Evolutionary conservation across 2,888 invertebrate species (phyloP).

Genomic region (Phaonia tiefii): DNA sequence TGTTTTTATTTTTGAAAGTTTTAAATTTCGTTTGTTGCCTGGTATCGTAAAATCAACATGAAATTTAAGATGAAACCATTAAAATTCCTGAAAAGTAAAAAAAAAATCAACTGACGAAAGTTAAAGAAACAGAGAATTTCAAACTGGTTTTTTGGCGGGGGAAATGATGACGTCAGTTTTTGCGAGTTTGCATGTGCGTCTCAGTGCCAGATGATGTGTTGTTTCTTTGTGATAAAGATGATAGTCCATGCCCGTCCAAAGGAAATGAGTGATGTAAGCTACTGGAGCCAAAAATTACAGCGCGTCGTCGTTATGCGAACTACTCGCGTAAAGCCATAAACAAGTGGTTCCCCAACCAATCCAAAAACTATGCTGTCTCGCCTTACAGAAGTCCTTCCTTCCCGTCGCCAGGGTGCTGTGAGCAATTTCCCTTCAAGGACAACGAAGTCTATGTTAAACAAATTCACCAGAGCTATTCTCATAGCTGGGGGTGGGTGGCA

Average conservation of each 20-base stretch:
- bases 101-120: neutral
- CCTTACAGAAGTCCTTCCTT: too few species aligned
- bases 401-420: too few species aligned
- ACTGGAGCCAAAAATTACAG: constrained; percentile 59
- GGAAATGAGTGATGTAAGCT: constrained; percentile 30
- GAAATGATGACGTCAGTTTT: constrained; percentile 12
- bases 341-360: too few species aligned
- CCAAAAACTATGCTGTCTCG: neutral
- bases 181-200: neutral
- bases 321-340: neutral
- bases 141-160: neutral
- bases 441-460: too few species aligned
- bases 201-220: neutral
- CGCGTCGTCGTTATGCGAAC: too few species aligned
- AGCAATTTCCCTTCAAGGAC: too few species aligned
- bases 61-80: constrained; percentile 4
- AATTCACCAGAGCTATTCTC: too few species aligned
- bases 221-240: neutral
- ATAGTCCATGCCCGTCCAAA: neutral
- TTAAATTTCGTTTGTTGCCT: neutral
- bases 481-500: too few species aligned
- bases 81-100: neutral
- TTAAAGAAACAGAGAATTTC: neutral
- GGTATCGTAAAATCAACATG: neutral
- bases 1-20: constrained; percentile 1